Conservation (phyloP, 2,797 vertebrate genomes). For the Falco concolor region DNA sequence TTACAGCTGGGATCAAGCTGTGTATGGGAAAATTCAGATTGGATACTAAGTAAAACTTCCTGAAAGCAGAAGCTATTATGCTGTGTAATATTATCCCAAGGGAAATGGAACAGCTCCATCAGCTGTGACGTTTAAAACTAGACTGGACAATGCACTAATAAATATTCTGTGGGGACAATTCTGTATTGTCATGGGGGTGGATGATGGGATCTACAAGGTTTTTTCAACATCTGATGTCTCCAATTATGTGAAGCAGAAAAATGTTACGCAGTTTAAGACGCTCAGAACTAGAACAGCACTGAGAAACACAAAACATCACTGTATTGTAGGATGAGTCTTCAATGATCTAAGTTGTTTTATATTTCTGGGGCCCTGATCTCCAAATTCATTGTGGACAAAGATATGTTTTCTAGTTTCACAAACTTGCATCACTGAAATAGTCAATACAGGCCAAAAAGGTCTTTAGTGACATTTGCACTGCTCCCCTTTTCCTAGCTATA, state of each 20-base stretch:
- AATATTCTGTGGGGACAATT: neutral
- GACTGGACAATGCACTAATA: neutral
- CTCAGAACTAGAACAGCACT: neutral
- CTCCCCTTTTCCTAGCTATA: neutral
- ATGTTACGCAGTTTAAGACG: neutral
- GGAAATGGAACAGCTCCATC: neutral
- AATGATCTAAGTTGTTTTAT: neutral
- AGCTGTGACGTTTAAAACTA: neutral
- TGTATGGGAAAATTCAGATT: neutral
- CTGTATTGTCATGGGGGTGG: neutral
- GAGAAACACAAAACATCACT: neutral
- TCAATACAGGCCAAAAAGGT: neutral
- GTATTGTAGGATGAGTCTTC: neutral
- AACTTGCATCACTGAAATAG: neutral
- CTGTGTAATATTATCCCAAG: neutral
- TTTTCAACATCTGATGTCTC: neutral
- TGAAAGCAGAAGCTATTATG: neutral
- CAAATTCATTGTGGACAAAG: neutral
- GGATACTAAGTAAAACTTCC: conserved; percentile 10
- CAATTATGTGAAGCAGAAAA: neutral
- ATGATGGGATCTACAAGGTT: neutral
- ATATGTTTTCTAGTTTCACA: neutral
- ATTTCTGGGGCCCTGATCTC: neutral
- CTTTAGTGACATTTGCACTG: neutral
- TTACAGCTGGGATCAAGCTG: neutral